Conservation (phyloP, 2,113 vertebrate species). For the Neogale vison region DNA sequence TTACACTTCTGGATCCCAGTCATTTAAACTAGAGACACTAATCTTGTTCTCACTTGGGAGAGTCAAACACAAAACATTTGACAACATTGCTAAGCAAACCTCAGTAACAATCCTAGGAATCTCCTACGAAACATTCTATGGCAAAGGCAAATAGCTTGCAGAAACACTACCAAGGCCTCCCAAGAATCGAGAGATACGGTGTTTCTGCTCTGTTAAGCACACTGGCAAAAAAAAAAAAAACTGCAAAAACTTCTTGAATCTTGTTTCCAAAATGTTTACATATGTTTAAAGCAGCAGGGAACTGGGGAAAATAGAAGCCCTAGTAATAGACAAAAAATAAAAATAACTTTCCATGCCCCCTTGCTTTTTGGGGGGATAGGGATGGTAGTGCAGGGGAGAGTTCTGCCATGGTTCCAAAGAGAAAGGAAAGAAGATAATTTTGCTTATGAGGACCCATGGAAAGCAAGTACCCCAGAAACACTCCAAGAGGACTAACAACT, state of each 20-base stretch:
- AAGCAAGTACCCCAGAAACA: conserved; percentile 23
- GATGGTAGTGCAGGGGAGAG: neutral
- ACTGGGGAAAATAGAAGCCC: neutral
- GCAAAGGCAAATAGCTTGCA: neutral
- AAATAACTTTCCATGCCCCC: neutral
- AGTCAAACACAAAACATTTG: neutral
- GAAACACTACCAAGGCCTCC: neutral
- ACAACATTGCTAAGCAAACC: neutral
- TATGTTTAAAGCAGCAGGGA: neutral
- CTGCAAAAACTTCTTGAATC: neutral
- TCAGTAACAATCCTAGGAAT: neutral
- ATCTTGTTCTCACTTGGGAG: neutral
- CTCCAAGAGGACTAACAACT: neutral
- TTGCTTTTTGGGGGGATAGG: neutral
- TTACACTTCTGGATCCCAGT: neutral
- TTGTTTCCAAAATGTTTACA: conserved; percentile 19
- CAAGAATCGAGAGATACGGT: neutral
- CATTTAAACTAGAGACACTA: neutral
- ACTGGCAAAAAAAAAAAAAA: neutral
- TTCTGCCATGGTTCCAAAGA: neutral
- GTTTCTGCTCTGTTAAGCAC: neutral
- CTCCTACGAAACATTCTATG: neutral
- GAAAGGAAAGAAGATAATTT: neutral
- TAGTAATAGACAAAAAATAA: neutral
- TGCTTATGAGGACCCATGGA: neutral